These are phyloP conservation scores for Thera britannica DNA, from an alignment of 2,888 invertebrate genomes.

Conservation along the genomic window DNA sequence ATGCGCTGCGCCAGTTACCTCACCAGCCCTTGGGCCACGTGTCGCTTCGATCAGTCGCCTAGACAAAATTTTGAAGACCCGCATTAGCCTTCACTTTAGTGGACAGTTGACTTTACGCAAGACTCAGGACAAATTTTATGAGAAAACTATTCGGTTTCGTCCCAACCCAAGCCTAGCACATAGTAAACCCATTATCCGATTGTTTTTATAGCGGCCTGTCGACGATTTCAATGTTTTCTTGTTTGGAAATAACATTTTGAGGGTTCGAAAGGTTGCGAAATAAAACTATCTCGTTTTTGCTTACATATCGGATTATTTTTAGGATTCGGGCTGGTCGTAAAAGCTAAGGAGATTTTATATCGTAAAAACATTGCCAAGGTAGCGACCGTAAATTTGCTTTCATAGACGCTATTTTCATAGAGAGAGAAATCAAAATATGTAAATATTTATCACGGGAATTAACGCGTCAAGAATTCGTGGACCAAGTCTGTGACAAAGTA, in stretches of 20 bases:
- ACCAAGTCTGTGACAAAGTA: background rate
- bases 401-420: no score
- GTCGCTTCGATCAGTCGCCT: no score
- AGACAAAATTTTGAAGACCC: no score
- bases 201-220: conserved; percentile 37
- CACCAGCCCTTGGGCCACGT: no score
- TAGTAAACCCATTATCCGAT: conserved; percentile 41
- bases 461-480: no score
- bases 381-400: no score
- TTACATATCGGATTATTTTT: conserved; percentile 18
- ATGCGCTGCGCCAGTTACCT: no score
- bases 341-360: background rate
- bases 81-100: background rate
- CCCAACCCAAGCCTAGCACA: conserved; percentile 19
- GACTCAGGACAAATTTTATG: conserved; percentile 51
- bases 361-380: background rate
- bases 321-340: conserved; percentile 9
- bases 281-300: conserved; percentile 23
- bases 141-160: conserved; percentile 47
- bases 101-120: background rate
- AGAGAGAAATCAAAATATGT: no score
- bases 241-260: conserved; percentile 35
- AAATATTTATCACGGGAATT: no score
- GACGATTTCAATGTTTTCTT: conserved; percentile 35
- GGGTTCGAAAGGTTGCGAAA: conserved; percentile 28